Evolutionary conservation across 2,113 vertebrate species (phyloP), one percentile per base, ranked within the genome.

Genomic region (Labrus mixtus): DNA sequence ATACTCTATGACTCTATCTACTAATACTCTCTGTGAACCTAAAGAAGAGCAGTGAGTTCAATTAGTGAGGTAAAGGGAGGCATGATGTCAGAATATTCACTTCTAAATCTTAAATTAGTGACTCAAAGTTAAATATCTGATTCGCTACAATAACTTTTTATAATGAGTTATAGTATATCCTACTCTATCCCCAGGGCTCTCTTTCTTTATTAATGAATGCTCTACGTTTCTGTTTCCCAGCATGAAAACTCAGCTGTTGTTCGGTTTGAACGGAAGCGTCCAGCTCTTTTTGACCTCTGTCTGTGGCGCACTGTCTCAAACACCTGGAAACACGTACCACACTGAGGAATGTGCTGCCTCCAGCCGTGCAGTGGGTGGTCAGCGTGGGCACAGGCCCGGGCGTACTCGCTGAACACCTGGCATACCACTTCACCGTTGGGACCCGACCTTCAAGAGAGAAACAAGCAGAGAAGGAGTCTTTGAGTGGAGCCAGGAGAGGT

Each of bases 351-450:
- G 75, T 94, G 92, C 60, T 37, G 76, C 88, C 97, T 94, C 98
- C 98, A 99, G 83, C 88, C 93, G 12, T 95, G 94, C 45, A 99
- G 94, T 0, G 98, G 95, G 68, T 92, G 93, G 80, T 96, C 97
- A 2, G 97, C 96, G 19, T 99, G 97, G 84, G 96, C 96, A 76
- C 98, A 99, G 0, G 96, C 95, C 59, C 98, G 93, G 76, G 97
- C 95, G 25, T 98, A 99, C 82, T 99, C 97, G 0, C 94, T 95
- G 87, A 99, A 90, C 5, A 97, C 96, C 90, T 96, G 94, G 89
- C 98, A 99, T 92, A 97, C 95, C 29, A 93, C 95, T 41, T 94
- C 93, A 62, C 93, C 94, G 51, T 87, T 94, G 59, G 90, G 88
- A 78, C 91, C 94, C 81, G 96, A 97, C 92, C 98, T 99, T 93